These are phyloP conservation scores for Ecliptopera silaceata DNA, from an alignment of 2,888 invertebrate species.

Conservation along the genomic window DNA sequence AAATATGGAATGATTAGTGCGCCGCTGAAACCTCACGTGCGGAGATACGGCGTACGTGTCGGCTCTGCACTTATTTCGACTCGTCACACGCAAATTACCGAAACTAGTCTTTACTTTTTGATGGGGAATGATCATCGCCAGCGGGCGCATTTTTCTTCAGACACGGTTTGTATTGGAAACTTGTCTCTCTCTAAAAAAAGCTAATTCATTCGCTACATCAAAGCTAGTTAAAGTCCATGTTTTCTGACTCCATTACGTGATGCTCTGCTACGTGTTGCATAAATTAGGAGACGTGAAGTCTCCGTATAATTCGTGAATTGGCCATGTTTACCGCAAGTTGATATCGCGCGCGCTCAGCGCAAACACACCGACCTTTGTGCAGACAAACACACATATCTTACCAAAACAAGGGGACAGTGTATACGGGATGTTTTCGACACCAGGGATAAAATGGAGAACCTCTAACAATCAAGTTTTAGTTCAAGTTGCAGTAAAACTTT, in stretches of 20 bases:
- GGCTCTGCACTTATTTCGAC: slow-evolving; percentile 11
- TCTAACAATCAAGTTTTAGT: background rate
- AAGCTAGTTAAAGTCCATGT: no score
- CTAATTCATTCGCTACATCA: no score
- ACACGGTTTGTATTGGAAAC: no score
- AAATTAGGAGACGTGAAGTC: background rate
- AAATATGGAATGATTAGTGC: slow-evolving; percentile 20
- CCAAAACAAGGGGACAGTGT: slow-evolving; percentile 11
- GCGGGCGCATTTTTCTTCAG: background rate
- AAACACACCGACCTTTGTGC: slow-evolving; percentile 12
- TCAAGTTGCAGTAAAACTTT: no score
- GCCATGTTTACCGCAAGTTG: slow-evolving; percentile 14
- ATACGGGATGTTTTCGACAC: slow-evolving; percentile 1
- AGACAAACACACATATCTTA: slow-evolving; percentile 19
- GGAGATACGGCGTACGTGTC: slow-evolving; percentile 16
- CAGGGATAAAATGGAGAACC: background rate
- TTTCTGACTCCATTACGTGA: no score
- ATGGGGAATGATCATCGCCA: background rate
- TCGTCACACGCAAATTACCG: slow-evolving; percentile 20
- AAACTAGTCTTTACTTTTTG: background rate
- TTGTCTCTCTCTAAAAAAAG: no score
- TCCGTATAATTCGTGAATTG: slow-evolving; percentile 6
- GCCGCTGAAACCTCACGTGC: slow-evolving; percentile 19
- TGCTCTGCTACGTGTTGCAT: no score
- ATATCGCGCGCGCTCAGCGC: slow-evolving; percentile 15